These are phyloP conservation scores for Microctenopoma steveboyesi DNA, from an alignment of 2,797 vertebrate species.

Conservation along the genomic window DNA sequence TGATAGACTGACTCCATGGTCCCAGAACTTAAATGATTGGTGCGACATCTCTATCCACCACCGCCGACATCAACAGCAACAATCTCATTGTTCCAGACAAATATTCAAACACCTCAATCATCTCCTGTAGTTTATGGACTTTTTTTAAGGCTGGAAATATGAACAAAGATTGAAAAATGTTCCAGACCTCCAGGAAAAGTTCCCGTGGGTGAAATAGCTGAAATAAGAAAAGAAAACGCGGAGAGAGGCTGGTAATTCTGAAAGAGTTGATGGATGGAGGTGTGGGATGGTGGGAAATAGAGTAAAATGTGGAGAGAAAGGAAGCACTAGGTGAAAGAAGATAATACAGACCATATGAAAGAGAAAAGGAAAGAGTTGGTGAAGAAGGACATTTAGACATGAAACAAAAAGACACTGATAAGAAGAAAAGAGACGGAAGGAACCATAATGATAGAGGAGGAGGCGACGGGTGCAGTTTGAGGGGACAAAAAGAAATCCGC, in stretches of 20 bases:
- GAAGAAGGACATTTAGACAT: conserved; percentile 23
- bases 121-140: background rate
- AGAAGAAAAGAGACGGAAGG: no score
- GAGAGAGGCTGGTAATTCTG: conserved; percentile 33
- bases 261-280: conserved; percentile 37
- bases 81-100: conserved; percentile 24
- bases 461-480: no score
- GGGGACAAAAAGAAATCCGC: no score
- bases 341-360: conserved; percentile 14
- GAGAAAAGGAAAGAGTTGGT: background rate
- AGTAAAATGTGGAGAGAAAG: background rate
- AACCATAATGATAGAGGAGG: no score
- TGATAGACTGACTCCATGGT: background rate
- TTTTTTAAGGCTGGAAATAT: background rate
- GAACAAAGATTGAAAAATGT: conserved; percentile 20
- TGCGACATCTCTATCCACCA: no score
- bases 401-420: background rate
- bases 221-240: conserved; percentile 35
- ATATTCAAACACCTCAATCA: conserved; percentile 3
- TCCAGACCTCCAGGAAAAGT: conserved; percentile 17
- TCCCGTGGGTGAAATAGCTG: conserved; percentile 16
- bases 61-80: background rate
- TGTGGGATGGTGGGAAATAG: conserved; percentile 24
- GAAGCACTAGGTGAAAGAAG: conserved; percentile 32
- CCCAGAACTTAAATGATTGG: no score